A percentile compares a stretch with the other conserved stretches of the same genome.
Conservation (phyloP, 2,888 invertebrate species). For the Stenchaetothrips biformis region DNA sequence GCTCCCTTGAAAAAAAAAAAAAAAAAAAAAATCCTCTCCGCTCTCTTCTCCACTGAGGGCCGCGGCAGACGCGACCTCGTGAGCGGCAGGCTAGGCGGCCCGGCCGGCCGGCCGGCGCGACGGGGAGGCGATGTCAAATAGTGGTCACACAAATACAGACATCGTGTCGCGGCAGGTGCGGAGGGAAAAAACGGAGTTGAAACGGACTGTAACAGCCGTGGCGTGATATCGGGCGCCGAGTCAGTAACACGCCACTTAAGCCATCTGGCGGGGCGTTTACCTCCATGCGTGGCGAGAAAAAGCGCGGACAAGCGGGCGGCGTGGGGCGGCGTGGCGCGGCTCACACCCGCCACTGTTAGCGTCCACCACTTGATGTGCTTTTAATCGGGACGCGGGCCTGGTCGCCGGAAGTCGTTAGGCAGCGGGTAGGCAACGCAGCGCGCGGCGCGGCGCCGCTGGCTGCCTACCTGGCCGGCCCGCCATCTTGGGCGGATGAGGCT, state of each 20-base stretch:
- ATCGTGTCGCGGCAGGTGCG: not conserved
- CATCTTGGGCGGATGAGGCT: not conserved
- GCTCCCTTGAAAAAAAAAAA: no score
- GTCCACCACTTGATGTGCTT: not conserved
- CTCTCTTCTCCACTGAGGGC: no score
- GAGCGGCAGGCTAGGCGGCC: no score
- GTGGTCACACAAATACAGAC: not conserved
- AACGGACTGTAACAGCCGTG: not conserved
- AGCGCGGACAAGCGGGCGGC: not conserved
- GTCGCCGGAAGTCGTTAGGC: not conserved
- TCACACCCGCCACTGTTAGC: not conserved
- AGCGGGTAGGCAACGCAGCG: not conserved
- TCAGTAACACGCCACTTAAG: slow-evolving; percentile 9
- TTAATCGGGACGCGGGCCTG: not conserved
- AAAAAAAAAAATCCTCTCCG: no score
- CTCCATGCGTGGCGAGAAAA: not conserved
- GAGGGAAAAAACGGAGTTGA: not conserved
- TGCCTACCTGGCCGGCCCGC: not conserved
- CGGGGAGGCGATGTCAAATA: no score
- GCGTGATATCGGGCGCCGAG: not conserved
- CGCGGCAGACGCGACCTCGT: no score
- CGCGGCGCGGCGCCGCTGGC: not conserved
- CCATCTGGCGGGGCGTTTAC: slow-evolving; percentile 8
- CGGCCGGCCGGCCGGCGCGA: no score
- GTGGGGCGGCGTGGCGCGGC: not conserved